Conservation (phyloP, 2,113 vertebrate species). For the Zosterops japonicus region DNA sequence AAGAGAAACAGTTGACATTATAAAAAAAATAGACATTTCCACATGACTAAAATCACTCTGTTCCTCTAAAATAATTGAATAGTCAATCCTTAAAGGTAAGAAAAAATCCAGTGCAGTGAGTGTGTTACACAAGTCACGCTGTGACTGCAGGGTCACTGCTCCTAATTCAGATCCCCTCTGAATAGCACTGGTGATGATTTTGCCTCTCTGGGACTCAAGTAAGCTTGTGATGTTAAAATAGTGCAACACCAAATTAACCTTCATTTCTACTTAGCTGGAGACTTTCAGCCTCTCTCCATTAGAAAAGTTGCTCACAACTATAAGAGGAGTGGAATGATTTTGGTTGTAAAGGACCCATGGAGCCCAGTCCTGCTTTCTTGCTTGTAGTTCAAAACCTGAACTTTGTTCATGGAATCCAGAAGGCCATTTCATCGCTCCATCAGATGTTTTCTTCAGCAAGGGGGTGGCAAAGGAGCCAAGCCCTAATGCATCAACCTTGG, state of each 20-base stretch:
- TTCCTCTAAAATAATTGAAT: background rate
- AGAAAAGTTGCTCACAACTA: background rate
- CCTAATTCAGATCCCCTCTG: background rate
- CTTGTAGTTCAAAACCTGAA: background rate
- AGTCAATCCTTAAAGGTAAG: background rate
- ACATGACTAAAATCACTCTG: background rate
- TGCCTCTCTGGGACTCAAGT: background rate
- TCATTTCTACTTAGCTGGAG: background rate
- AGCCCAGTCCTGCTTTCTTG: background rate
- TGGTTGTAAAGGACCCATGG: background rate
- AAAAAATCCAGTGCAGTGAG: background rate
- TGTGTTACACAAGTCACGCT: background rate
- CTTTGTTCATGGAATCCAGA: background rate
- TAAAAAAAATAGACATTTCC: background rate
- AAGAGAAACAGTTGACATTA: background rate
- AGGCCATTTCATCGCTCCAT: background rate
- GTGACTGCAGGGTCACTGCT: background rate
- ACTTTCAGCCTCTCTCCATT: background rate
- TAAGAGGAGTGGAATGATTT: background rate
- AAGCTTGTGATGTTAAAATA: background rate
- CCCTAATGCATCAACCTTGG: background rate
- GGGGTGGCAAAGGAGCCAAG: background rate
- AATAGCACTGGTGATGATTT: background rate
- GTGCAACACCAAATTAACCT: background rate
- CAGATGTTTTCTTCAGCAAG: background rate